Conservation (phyloP, 2,888 invertebrate genomes). For the Teinopalpus imperialis region DNA sequence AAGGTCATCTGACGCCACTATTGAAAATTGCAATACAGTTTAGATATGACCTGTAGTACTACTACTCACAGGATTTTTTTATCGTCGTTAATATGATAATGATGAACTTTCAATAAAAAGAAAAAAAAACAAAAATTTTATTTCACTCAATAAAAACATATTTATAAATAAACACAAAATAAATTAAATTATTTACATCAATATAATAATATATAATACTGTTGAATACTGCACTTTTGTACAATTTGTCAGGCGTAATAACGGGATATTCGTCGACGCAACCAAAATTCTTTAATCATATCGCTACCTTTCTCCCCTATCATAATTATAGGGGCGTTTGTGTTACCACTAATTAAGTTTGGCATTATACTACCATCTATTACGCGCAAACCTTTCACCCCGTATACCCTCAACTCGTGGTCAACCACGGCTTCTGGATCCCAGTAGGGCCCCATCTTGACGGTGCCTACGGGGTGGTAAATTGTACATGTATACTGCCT, state of each 20-base stretch:
- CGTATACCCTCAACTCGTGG: constrained; percentile 89
- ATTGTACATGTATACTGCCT: constrained; percentile 91
- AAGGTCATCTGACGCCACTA: too few species aligned
- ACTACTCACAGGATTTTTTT: too few species aligned
- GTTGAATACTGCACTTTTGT: constrained; percentile 38
- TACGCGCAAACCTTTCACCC: constrained; percentile 89
- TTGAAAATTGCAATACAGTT: too few species aligned
- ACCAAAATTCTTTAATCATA: constrained; percentile 92
- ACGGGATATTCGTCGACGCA: constrained; percentile 78
- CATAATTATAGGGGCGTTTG: constrained; percentile 94
- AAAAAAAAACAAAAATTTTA: too few species aligned
- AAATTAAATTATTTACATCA: constrained; percentile 26
- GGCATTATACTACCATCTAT: constrained; percentile 95
- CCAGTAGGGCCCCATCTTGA: constrained; percentile 95
- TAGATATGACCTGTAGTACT: too few species aligned
- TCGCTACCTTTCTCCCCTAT: constrained; percentile 95
- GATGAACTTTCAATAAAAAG: too few species aligned
- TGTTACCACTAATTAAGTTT: constrained; percentile 91
- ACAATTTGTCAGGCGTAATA: constrained; percentile 59
- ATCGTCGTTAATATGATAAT: too few species aligned
- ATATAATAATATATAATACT: constrained; percentile 26
- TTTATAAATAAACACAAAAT: constrained; percentile 22
- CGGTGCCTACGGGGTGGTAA: constrained; percentile 93
- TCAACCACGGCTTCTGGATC: constrained; percentile 92
- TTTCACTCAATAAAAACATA: constrained; percentile 2